Evolutionary conservation across 2,888 invertebrate species (phyloP), one percentile per base, ranked within the genome.

Genomic region (Crocallis elinguaria): DNA sequence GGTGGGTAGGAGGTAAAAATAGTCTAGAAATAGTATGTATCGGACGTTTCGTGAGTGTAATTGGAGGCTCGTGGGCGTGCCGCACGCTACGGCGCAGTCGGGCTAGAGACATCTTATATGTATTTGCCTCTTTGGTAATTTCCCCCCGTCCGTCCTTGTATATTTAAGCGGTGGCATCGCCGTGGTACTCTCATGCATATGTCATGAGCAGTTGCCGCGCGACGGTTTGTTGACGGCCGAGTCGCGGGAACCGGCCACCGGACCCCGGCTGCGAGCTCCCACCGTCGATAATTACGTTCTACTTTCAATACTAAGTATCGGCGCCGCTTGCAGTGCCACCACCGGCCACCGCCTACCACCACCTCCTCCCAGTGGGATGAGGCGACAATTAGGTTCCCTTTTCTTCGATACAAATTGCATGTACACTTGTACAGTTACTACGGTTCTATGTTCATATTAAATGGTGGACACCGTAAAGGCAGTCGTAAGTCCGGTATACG

Each of bases 161-260:
- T 88, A 89, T 88, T 88, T 84, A 86, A 88, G 82, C 80, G 82
- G 73, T 72, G 77, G 77, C 78, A 74, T 77, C 76, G 84, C 82
- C 75, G 75, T 73, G 81, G 79, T 81, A 74, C 79, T 86, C 84
- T 89, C 88, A 91, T 91, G 89, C 90, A 91, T 90, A 89, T 89
- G 88, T 91, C 88, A 91, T 91, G 90, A 91, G 86, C 84, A 79
- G 91, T 91, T 90, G 90, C 91, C 78, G 72, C 58, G 91, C 89
- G 82, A 90, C 90, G 75, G 89, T 90, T 91, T 91, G 91, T 91
- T 91, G 91, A 77, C 89, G 86, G 84, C 85, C 69, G 71, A 73
- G 71, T 75, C 86, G 86, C 86, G 88, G 87, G 88, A 89, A 88
- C 79, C 73, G 71, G 77, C 84, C 82, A 79, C 70, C 75, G 9